Evolutionary conservation across 2,888 invertebrate species (phyloP).

Genomic region (Harpalus rubripes): DNA sequence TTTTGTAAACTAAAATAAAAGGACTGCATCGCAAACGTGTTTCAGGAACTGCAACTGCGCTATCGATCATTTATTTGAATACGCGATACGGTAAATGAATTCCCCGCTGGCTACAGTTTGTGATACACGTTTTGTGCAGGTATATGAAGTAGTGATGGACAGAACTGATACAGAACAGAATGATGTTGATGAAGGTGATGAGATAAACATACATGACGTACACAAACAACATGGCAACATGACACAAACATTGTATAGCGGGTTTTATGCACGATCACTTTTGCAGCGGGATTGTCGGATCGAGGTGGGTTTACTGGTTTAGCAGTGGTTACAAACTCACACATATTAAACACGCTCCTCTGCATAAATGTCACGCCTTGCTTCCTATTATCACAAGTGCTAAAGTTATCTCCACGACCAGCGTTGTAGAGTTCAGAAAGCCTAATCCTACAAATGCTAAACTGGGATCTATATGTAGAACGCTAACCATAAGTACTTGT

Average conservation of each 20-base stretch:
- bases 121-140: slow-evolving; percentile 47
- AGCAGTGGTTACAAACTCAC: slow-evolving; percentile 21
- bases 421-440: no score
- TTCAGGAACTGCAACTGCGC: slow-evolving; percentile 49
- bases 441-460: no score
- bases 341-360: slow-evolving; percentile 47
- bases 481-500: no score
- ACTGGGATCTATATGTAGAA: no score
- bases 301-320: slow-evolving; percentile 26
- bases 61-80: not conserved
- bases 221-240: slow-evolving; percentile 67
- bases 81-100: not conserved
- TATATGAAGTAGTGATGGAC: slow-evolving; percentile 66
- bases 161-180: slow-evolving; percentile 66
- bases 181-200: slow-evolving; percentile 64
- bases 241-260: slow-evolving; percentile 66
- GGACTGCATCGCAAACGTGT: slow-evolving; percentile 57
- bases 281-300: slow-evolving; percentile 56
- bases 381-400: no score
- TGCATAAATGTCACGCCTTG: not conserved
- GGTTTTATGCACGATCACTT: slow-evolving; percentile 64
- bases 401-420: no score
- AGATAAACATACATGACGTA: slow-evolving; percentile 66
- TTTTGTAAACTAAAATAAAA: slow-evolving; percentile 66
- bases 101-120: slow-evolving; percentile 15